Evolutionary conservation across 2,888 invertebrate genomes (phyloP), one percentile per base, ranked within the genome.

Genomic region (Sarcophaga rosellei): DNA sequence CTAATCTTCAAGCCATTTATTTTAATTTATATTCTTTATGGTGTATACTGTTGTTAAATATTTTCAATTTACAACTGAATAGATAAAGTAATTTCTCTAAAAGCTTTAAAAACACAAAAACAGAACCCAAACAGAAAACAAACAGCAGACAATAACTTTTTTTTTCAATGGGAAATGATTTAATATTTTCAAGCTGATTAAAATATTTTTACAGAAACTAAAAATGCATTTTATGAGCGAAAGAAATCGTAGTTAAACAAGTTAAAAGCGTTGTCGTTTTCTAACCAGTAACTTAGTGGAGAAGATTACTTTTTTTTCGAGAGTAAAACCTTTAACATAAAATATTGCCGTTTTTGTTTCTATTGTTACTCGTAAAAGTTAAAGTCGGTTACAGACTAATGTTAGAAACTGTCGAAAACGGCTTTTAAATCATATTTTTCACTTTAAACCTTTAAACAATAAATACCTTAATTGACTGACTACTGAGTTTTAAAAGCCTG

Each of bases 11-110:
- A 79, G 57, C 17, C 68, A 76, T 79, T 75, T 69, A 57, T 85
- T 66, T 75, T 53, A 82, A 72, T 62, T 21, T 20, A 66, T 68
- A 44, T 76, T 73, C 65, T 35, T 17, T 62, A 12, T 66, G 53
- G 53, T 45, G 23, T 44, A 76, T 82, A 59, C 23, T 25, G 20
- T 77, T 82, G 21, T 77, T 72, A 74, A 78, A 76, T 76, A 76
- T 72, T 57, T 35, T 61, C 70, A 61, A 78, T 85, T 85, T 81
- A 65, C 73, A 25, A 72, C 44, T 75, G 83, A 73, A 70, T 78
- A 69, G 81, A 75, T 70, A 62, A n/a, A 74, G 63, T 65, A 17
- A 70, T 70, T 81, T 70, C 23, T 44, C 23, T 44, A 57, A 57
- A 35, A 70, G 25, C 23, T 45, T 75, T 79, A 72, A 65, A 78